Evolutionary conservation across 2,797 vertebrate species (phyloP).

Genomic region (Ibycter americanus): DNA sequence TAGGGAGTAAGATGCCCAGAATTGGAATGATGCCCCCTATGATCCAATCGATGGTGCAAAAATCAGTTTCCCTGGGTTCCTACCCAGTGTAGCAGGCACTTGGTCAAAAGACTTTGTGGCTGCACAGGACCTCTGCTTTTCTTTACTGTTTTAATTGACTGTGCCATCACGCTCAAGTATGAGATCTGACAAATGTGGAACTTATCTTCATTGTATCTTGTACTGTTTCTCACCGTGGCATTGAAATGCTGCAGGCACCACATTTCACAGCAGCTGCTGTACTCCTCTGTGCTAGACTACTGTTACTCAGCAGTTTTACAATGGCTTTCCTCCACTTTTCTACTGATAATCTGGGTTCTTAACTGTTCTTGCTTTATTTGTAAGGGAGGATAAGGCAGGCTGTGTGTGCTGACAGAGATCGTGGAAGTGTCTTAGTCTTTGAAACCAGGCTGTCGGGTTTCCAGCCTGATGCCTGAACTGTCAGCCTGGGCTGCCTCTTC

Average conservation of each 20-base stretch:
- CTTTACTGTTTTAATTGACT: background rate
- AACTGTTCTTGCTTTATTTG: background rate
- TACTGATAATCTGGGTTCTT: background rate
- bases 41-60: background rate
- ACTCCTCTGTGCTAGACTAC: rapidly evolving
- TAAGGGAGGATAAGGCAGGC: background rate
- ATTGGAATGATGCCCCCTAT: background rate
- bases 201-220: background rate
- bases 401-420: background rate
- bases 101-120: background rate
- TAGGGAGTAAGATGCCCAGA: background rate
- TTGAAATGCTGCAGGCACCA: background rate
- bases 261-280: background rate
- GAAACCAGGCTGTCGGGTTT: background rate
- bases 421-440: background rate
- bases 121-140: background rate
- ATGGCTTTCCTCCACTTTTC: background rate
- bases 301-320: background rate
- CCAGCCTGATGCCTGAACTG: background rate
- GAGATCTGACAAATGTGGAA: background rate
- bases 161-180: background rate
- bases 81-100: background rate
- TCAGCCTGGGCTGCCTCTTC: background rate
- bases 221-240: background rate
- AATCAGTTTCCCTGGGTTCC: background rate